These are phyloP conservation scores for Mythimna pallens DNA, from an alignment of 2,888 invertebrate genomes.

Conservation along the genomic window DNA sequence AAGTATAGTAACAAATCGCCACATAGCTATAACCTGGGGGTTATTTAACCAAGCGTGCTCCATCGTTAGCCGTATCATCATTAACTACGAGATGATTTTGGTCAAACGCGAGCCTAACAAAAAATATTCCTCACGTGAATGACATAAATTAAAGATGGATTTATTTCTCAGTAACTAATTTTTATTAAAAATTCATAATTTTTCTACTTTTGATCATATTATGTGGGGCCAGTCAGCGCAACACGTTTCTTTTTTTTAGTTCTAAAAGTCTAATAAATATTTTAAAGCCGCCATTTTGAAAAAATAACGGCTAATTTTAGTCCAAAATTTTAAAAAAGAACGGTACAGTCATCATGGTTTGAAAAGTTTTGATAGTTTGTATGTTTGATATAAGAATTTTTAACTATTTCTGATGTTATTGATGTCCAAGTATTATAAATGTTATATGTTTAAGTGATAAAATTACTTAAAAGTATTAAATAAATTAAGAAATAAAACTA, in stretches of 20 bases:
- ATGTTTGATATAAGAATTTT: not conserved
- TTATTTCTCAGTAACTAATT: too few species aligned
- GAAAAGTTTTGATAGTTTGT: not conserved
- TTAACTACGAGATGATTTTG: too few species aligned
- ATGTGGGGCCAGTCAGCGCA: too few species aligned
- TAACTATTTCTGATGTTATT: not conserved
- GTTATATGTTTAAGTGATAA: not conserved
- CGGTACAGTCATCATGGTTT: slow-evolving; percentile 1
- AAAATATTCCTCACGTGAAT: too few species aligned
- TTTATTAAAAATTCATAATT: too few species aligned
- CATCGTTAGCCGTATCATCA: too few species aligned
- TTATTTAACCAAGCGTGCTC: too few species aligned
- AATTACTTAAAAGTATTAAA: not conserved
- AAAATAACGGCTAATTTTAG: not conserved
- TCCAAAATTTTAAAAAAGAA: not conserved
- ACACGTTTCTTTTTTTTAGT: not conserved
- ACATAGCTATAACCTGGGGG: too few species aligned
- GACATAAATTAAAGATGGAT: too few species aligned
- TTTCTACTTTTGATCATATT: too few species aligned
- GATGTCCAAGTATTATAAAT: slow-evolving; percentile 34
- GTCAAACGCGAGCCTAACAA: too few species aligned
- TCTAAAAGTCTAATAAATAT: not conserved
- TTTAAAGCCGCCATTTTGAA: not conserved
- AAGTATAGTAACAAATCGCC: too few species aligned
- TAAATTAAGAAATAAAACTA: not conserved